phyloP scores from a whole-genome alignment of 1,140 invertebrate species.

The Drosophila albomicans region DNA sequence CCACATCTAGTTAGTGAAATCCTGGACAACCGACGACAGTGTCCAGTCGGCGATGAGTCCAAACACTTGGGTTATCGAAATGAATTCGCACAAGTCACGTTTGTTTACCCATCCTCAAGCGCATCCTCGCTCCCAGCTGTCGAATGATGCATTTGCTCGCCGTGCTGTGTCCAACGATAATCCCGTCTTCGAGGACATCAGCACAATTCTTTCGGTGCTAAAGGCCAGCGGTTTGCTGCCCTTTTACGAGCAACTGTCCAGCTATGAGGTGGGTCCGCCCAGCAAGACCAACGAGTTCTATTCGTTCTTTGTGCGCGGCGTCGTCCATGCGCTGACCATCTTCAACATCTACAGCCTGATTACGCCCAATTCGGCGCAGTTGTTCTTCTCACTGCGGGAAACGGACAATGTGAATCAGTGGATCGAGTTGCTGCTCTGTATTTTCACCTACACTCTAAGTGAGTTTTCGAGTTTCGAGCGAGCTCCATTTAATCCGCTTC shows the following conservation, averaged over 20 bases:
- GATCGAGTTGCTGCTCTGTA: slow-evolving; percentile 77
- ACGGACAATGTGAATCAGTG: slow-evolving; percentile 83
- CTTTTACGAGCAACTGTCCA: slow-evolving; percentile 72
- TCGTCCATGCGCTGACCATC: slow-evolving; percentile 72
- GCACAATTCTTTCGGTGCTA: slow-evolving; percentile 63
- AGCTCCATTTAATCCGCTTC: neutral
- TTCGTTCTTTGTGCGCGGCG: slow-evolving; percentile 71
- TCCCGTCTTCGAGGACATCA: slow-evolving; percentile 69
- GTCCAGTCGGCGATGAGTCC: slow-evolving; percentile 63
- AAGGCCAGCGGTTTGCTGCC: slow-evolving; percentile 76
- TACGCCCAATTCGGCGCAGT: slow-evolving; percentile 61
- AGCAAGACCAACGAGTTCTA: slow-evolving; percentile 71
- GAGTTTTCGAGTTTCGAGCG: slow-evolving; percentile 3
- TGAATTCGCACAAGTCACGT: slow-evolving; percentile 56
- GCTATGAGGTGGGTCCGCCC: slow-evolving; percentile 73
- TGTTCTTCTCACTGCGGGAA: slow-evolving; percentile 74
- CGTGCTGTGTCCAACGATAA: slow-evolving; percentile 14
- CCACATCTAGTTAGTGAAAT: slow-evolving; percentile 37
- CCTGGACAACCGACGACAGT: slow-evolving; percentile 39
- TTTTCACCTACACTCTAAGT: slow-evolving; percentile 69
- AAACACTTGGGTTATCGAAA: slow-evolving; percentile 72
- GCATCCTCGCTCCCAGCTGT: neutral
- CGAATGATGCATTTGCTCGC: slow-evolving; percentile 53
- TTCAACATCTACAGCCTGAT: slow-evolving; percentile 79
- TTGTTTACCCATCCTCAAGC: neutral